Conservation (phyloP, 2,888 invertebrate species). For the Meloe dianella region DNA sequence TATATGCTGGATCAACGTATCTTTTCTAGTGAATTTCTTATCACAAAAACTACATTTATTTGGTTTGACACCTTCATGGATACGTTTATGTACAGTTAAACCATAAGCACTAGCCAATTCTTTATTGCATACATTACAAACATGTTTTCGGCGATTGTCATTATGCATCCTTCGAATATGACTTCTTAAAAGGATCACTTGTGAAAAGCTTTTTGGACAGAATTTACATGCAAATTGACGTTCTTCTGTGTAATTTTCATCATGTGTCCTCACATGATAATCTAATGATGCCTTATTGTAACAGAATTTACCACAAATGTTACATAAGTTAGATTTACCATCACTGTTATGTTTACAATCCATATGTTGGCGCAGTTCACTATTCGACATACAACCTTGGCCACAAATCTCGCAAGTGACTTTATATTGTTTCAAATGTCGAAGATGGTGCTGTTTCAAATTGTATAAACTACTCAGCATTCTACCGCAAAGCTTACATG, state of each 20-base stretch:
- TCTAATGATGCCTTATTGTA: neutral
- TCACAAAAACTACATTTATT: slow-evolving; percentile 18
- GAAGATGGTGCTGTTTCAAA: slow-evolving; percentile 61
- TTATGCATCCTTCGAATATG: neutral
- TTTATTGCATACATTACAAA: neutral
- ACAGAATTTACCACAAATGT: neutral
- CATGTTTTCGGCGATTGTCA: neutral
- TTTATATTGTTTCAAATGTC: slow-evolving; percentile 63
- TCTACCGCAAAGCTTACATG: slow-evolving; percentile 64
- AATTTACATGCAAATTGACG: neutral
- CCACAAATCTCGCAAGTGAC: slow-evolving; percentile 58
- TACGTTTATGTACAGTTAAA: slow-evolving; percentile 4
- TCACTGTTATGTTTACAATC: neutral
- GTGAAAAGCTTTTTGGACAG: neutral
- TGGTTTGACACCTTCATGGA: slow-evolving; percentile 8
- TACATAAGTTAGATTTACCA: neutral
- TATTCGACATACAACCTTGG: slow-evolving; percentile 42
- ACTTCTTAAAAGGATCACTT: neutral
- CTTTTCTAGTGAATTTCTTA: slow-evolving; percentile 12
- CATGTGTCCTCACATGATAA: neutral
- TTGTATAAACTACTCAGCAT: slow-evolving; percentile 56
- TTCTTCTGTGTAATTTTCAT: neutral
- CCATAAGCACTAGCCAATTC: neutral
- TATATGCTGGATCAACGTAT: slow-evolving; percentile 11
- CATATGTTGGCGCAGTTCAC: neutral